These are phyloP conservation scores for Mesodorylaimus sp. DNA, from an alignment of 2,888 invertebrate species.

Conservation along the genomic window DNA sequence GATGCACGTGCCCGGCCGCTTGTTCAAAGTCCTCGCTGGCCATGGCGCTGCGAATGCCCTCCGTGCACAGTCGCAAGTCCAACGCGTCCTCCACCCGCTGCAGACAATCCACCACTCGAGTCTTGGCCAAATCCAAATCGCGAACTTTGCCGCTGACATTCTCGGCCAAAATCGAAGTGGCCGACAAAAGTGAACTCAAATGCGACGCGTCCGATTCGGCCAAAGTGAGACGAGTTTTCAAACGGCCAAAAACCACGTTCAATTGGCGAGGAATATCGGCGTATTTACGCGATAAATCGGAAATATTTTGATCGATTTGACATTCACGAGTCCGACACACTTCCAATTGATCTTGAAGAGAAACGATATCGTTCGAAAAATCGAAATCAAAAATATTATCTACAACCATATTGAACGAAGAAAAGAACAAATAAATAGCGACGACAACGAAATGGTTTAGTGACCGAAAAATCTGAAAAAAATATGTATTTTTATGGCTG, in stretches of 20 bases:
- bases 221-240: conserved; percentile 16
- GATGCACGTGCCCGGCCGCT: conserved; percentile 80
- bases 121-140: conserved; percentile 74
- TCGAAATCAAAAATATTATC: neutral
- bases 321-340: neutral
- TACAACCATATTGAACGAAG: neutral
- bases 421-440: neutral
- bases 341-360: neutral
- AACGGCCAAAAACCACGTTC: conserved; percentile 20
- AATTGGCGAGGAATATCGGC: conserved; percentile 13
- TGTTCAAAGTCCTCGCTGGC: conserved; percentile 87
- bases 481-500: neutral
- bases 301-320: neutral
- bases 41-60: conserved; percentile 86
- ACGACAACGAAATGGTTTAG: conserved; percentile 11
- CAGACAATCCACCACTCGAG: conserved; percentile 78
- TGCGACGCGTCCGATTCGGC: conserved; percentile 57
- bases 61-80: conserved; percentile 80
- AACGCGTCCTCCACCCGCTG: conserved; percentile 79
- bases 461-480: conserved; percentile 18
- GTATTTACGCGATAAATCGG: neutral
- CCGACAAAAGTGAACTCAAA: conserved; percentile 61
- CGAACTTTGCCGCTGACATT: conserved; percentile 74
- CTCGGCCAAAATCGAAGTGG: conserved; percentile 68
- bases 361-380: neutral